phyloP scores from a whole-genome alignment of 64 coral and sea anemone genomes.

The Trachythela sp. region DNA sequence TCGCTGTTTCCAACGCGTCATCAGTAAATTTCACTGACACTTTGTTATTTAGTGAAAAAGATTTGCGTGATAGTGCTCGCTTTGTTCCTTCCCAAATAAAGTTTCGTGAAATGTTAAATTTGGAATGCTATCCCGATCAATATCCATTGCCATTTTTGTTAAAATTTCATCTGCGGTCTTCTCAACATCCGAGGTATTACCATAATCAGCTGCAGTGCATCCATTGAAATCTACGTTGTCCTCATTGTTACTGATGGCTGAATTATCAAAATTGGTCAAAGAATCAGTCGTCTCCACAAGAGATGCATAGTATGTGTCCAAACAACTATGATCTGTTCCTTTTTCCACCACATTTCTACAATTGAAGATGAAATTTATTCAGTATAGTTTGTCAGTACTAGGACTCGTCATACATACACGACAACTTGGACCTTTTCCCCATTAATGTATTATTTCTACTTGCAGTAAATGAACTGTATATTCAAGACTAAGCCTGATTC shows the following conservation, averaged over 20 bases:
- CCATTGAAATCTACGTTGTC: not conserved
- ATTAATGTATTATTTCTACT: no score
- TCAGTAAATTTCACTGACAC: conserved; percentile 71
- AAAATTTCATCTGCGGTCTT: conserved; percentile 17
- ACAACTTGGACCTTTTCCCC: no score
- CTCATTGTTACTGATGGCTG: not conserved
- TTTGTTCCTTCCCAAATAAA: conserved; percentile 54
- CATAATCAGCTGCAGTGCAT: not conserved
- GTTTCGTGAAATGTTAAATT: conserved; percentile 51
- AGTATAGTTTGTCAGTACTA: not conserved
- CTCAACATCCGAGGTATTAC: not conserved
- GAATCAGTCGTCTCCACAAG: no score
- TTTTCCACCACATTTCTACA: not conserved
- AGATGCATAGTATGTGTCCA: not conserved
- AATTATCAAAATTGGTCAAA: no score
- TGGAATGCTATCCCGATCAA: conserved; percentile 37
- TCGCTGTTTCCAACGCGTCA: conserved; percentile 38
- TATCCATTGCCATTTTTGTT: conserved; percentile 30
- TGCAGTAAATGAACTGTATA: no score
- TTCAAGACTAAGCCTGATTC: no score
- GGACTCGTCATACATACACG: no score
- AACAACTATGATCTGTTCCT: not conserved
- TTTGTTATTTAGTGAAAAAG: conserved; percentile 53
- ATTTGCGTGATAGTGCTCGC: conserved; percentile 42
- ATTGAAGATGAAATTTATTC: not conserved